Base-by-base conservation (phyloP, 2,113 vertebrate species). In the Sminthopsis crassicaudata region DNA sequence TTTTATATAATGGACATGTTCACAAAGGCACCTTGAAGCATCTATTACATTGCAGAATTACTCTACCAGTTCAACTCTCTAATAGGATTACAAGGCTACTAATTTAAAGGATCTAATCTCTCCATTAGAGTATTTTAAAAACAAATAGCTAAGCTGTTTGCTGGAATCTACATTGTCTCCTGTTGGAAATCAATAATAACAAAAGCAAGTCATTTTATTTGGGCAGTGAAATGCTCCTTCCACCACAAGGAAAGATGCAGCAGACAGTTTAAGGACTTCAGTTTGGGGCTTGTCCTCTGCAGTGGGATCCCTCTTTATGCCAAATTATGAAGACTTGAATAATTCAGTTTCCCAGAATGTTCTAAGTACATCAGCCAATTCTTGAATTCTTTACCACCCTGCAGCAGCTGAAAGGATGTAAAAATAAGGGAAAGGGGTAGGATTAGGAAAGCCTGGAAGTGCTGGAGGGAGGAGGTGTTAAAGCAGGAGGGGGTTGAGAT, bases 171-270 rank as follows among this genome's bases (percentile, higher is more conserved):
- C 8, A 91, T 89, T 52, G 53, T 24, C 95, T 94, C 48, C n/a
- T 93, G 3, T 50, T 92, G 94, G 51, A 92, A 94, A 91, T 16
- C 30, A 52, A 11, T 46, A 94, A 92, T 36, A 76, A 55, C 27
- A 93, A 55, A 24, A 46, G 23, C 9, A 53, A n/a, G 0, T 52
- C n/a, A 30, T 19, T 90, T 11, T 30, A 30, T 42, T 2, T 94
- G 42, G 89, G 91, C 46, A 46, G 48, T 53, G 52, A 96, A 95
- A 91, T 23, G 24, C 3, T 90, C 16, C 52, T 90, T 53, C 46
- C 90, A 14, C 16, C 89, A 93, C 91, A 96, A 52, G 84, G 60
- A 3, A 0, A 57, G 76, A 8, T 14, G 6, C 46, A 25, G 12
- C 25, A 89, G 91, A 14, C 5, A 23, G 7, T 24, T 90, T 42